These are phyloP conservation scores for Batillaria attramentaria DNA, from an alignment of 1,140 invertebrate species.

Conservation along the genomic window DNA sequence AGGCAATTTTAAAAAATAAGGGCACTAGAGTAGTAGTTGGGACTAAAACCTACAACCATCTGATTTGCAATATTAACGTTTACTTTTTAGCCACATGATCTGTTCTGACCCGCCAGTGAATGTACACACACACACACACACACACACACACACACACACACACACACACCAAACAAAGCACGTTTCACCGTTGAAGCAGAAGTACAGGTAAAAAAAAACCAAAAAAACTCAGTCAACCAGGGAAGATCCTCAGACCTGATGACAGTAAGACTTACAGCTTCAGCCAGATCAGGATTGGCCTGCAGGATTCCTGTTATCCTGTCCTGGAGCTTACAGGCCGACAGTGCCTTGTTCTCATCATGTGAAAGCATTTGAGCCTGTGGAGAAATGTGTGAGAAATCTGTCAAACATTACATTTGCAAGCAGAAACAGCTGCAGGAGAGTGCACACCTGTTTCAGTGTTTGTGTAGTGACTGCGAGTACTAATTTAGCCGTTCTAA, in stretches of 20 bases:
- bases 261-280: slow-evolving; percentile 75
- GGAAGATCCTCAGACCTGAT: neutral
- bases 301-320: slow-evolving; percentile 84
- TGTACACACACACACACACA: neutral
- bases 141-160: neutral
- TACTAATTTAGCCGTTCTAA: neutral
- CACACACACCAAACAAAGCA: neutral
- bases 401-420: neutral
- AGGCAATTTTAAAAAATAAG: too few species aligned
- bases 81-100: too few species aligned
- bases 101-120: too few species aligned
- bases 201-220: neutral
- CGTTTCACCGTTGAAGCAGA: neutral
- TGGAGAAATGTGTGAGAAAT: slow-evolving; percentile 17
- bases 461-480: neutral
- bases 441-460: neutral
- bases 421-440: neutral
- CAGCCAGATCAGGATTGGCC: slow-evolving; percentile 86
- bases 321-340: slow-evolving; percentile 83
- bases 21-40: too few species aligned
- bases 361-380: slow-evolving; percentile 86
- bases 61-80: too few species aligned
- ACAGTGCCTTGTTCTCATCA: slow-evolving; percentile 84
- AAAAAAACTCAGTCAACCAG: neutral
- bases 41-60: too few species aligned